These are phyloP conservation scores for Mixornis gularis DNA, from an alignment of 2,113 vertebrate species.

Conservation along the genomic window DNA sequence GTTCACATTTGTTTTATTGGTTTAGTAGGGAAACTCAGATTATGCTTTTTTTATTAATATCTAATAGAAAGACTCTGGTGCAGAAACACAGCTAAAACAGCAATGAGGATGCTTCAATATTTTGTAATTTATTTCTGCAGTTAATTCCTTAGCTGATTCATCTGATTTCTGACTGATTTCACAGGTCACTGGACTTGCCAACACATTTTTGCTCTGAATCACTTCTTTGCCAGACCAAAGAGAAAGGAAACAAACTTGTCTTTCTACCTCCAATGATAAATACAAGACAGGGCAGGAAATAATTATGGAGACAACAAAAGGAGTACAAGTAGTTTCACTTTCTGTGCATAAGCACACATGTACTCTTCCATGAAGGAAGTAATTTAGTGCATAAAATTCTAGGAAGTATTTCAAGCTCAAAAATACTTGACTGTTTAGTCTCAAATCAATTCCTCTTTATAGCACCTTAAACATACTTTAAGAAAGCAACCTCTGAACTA, in stretches of 20 bases:
- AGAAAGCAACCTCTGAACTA: background rate
- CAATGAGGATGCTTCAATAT: background rate
- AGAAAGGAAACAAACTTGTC: background rate
- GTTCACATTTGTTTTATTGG: background rate
- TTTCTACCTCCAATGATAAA: background rate
- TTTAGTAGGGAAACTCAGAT: background rate
- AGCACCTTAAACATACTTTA: background rate
- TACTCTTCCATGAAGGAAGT: background rate
- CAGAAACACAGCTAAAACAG: background rate
- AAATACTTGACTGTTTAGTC: background rate
- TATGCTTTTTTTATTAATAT: background rate
- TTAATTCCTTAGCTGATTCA: background rate
- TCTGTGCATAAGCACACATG: background rate
- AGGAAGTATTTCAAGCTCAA: background rate
- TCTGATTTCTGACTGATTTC: slow-evolving; percentile 3
- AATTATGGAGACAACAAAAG: background rate
- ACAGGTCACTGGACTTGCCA: background rate
- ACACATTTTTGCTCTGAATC: background rate
- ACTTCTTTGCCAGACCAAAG: background rate
- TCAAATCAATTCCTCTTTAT: background rate
- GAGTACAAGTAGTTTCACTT: background rate
- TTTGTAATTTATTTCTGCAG: background rate
- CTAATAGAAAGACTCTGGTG: background rate
- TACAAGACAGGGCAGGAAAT: background rate
- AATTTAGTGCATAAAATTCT: background rate